These are phyloP conservation scores for Macrotrachela quadricornifera DNA, from an alignment of 1,140 invertebrate species.

Conservation along the genomic window DNA sequence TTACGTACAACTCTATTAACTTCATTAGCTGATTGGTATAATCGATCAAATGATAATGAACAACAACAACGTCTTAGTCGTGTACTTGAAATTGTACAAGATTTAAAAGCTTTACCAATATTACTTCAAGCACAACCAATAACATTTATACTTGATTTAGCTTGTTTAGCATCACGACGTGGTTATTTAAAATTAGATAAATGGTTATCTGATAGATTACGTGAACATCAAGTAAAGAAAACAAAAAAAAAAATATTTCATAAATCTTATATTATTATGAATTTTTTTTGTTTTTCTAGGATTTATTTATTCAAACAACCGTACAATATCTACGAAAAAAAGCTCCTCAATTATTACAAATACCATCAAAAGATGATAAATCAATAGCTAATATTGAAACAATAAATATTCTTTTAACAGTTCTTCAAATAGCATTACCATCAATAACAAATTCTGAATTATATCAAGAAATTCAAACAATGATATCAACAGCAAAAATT, in stretches of 20 bases:
- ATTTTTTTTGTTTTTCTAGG: conserved; percentile 14
- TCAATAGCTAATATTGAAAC: no score
- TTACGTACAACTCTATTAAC: conserved; percentile 65
- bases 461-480: no score
- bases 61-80: conserved; percentile 61
- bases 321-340: conserved; percentile 34
- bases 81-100: conserved; percentile 88
- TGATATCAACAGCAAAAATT: no score
- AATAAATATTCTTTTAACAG: no score
- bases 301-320: conserved; percentile 25
- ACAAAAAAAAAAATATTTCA: not conserved
- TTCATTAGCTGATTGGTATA: conserved; percentile 89
- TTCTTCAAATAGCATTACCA: no score
- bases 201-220: conserved; percentile 86
- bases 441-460: no score
- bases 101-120: conserved; percentile 63
- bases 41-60: conserved; percentile 47
- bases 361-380: no score
- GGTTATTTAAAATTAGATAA: conserved; percentile 96
- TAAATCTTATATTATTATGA: not conserved
- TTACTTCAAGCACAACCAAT: conserved; percentile 77
- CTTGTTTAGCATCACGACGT: conserved; percentile 75
- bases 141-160: conserved; percentile 86
- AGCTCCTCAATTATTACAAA: not conserved
- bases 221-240: conserved; percentile 51